Conservation (phyloP, 2,797 vertebrate species). For the Tauraco hartlaubi region DNA sequence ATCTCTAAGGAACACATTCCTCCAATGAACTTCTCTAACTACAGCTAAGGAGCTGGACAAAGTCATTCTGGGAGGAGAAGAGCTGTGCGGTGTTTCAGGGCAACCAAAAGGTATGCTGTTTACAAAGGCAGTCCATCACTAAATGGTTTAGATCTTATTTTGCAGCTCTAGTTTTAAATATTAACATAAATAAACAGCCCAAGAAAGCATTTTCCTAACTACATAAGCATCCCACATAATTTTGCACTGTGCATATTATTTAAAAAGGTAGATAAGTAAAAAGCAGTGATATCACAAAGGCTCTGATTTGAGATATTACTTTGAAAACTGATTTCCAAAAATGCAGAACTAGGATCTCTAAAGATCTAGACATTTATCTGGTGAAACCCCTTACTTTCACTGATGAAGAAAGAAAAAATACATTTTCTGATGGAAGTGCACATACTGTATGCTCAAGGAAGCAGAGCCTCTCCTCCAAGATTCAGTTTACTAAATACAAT, state of each 20-base stretch:
- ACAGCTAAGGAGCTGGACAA: constrained; percentile 69
- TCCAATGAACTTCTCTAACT: constrained; percentile 73
- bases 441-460: constrained; percentile 65
- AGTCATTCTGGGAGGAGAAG: constrained; percentile 50
- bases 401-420: constrained; percentile 39
- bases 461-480: constrained; percentile 30
- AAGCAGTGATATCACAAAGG: constrained; percentile 74
- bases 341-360: constrained; percentile 13
- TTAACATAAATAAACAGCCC: constrained; percentile 68
- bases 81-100: constrained; percentile 57
- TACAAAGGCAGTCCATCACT: constrained; percentile 69
- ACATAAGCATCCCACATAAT: constrained; percentile 70
- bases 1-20: constrained; percentile 70
- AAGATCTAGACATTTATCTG: constrained; percentile 1
- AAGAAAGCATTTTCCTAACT: constrained; percentile 77
- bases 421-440: constrained; percentile 77
- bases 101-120: constrained; percentile 55
- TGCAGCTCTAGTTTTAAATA: constrained; percentile 78
- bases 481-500: neutral
- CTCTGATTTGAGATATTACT: constrained; percentile 50
- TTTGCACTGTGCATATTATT: constrained; percentile 44
- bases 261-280: constrained; percentile 62
- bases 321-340: constrained; percentile 24
- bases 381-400: constrained; percentile 45
- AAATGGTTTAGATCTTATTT: constrained; percentile 81